Evolutionary conservation across 1,140 invertebrate genomes (phyloP), one percentile per base, ranked within the genome.

Genomic region (Muscidifurax raptorellus): DNA sequence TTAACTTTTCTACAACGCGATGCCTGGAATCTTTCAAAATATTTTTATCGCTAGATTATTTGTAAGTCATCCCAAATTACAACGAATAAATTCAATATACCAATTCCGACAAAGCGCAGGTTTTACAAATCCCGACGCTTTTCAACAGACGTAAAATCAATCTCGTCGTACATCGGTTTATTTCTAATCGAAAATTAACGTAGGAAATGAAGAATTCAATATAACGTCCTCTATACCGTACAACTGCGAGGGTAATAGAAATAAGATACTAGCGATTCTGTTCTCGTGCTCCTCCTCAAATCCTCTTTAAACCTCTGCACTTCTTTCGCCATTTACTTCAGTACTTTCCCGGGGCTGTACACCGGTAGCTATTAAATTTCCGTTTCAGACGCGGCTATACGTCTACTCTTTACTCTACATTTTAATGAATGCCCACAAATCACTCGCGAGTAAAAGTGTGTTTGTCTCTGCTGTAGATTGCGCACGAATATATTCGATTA

Each of bases 251-350:
- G 2, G n/a, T 76, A 44, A 52, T 76, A 76, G n/a, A 76, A 52
- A 76, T 52, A 76, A 76, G 25, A 76, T 47, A 52, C 36, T 76
- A 40, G 44, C n/a, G 27, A 52, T 76, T 47, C 74, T 4, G 27
- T 76, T 47, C 74, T 52, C 44, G 40, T 52, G 0, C 36, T 47
- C n/a, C 40, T 76, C 40, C 10, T 52, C 74, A 76, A 76, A 76
- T 76, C 74, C 74, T 52, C 40, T 76, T 76, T 76, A 76, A 47
- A 76, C 36, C 74, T 25, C 28, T 69, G 25, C 28, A 74, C 71
- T 30, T 74, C 30, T n/a, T 36, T 18, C 12, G 15, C 32, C 71
- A 9, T 47, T 76, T 76, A 76, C 74, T 47, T 74, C 18, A 2
- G 12, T 27, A 25, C 12, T 47, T 28, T 44, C 40, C 10, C 0